Percentiles rank a stretch among this genome's conserved stretches.
Evolutionary conservation across 2,888 invertebrate species (phyloP).

Genomic region (Boloria selene): DNA sequence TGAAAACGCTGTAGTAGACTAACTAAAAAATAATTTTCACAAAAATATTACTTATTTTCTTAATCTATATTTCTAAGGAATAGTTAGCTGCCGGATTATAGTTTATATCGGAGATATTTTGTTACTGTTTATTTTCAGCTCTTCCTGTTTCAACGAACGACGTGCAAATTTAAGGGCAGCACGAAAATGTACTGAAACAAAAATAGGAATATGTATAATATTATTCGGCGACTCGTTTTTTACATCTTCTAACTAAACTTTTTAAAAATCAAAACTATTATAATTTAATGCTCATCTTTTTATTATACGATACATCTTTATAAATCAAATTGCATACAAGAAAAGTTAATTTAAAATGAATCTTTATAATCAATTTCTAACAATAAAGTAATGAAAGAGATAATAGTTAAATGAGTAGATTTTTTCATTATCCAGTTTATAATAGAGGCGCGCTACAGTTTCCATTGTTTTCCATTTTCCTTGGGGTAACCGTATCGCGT

Average conservation of each 20-base stretch:
- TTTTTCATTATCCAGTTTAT: constrained; percentile 19
- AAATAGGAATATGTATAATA: constrained; percentile 28
- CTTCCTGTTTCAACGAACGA: constrained; percentile 72
- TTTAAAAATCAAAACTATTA: not conserved
- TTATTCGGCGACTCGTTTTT: constrained; percentile 8
- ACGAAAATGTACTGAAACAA: constrained; percentile 38
- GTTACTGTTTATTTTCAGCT: constrained; percentile 76
- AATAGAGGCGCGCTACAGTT: constrained; percentile 48
- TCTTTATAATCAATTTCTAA: not conserved
- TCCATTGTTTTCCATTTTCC: constrained; percentile 76
- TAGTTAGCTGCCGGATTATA: constrained; percentile 54
- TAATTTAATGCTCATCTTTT: not conserved
- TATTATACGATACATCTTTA: not conserved
- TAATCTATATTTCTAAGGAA: constrained; percentile 48
- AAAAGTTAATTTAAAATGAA: constrained; percentile 4
- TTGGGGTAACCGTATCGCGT: constrained; percentile 53
- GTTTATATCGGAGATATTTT: constrained; percentile 77
- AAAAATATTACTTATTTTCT: constrained; percentile 21
- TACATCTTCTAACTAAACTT: not conserved
- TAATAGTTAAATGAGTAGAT: constrained; percentile 2
- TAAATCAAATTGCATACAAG: not conserved
- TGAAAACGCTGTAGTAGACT: too few relatives aligned
- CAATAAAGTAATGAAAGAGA: constrained; percentile 15
- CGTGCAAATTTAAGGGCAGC: constrained; percentile 78
- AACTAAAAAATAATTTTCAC: too few relatives aligned